phyloP scores from a whole-genome alignment of 2,888 invertebrate genomes.

The Notodonta dromedarius region DNA sequence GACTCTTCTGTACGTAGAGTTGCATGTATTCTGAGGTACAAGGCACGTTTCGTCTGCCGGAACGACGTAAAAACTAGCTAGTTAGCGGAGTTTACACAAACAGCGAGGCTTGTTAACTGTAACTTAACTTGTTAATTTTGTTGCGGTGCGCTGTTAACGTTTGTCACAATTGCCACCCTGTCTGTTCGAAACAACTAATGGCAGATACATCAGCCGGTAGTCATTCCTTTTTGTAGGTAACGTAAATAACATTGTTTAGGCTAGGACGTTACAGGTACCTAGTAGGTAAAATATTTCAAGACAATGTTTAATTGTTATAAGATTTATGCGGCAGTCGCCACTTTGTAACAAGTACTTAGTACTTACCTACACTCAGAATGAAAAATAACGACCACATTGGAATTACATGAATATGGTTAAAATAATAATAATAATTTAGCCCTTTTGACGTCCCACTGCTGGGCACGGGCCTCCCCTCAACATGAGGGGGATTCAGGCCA shows the following conservation, averaged over 20 bases:
- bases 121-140: slow-evolving; percentile 79
- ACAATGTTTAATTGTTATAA: slow-evolving; percentile 9
- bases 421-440: too few species aligned
- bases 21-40: too few species aligned
- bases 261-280: too few species aligned
- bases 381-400: too few species aligned
- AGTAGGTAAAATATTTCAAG: too few species aligned
- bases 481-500: too few species aligned
- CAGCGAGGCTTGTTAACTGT: slow-evolving; percentile 74
- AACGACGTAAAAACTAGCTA: slow-evolving; percentile 67
- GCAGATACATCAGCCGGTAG: slow-evolving; percentile 10
- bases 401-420: too few species aligned
- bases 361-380: too few species aligned
- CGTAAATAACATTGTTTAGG: too few species aligned
- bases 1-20: too few species aligned
- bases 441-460: too few species aligned
- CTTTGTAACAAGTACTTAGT: slow-evolving; percentile 1
- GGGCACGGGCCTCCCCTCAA: too few species aligned
- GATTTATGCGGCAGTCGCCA: slow-evolving; percentile 12
- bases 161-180: slow-evolving; percentile 65
- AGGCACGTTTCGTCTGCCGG: slow-evolving; percentile 42
- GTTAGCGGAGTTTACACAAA: slow-evolving; percentile 77
- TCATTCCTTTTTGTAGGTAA: slow-evolving; percentile 4
- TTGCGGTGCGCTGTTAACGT: slow-evolving; percentile 56
- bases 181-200: slow-evolving; percentile 27